A percentile compares a stretch with the other conserved stretches of the same genome.
Evolutionary conservation across 2,888 invertebrate species (phyloP).

Genomic region (Cephus runcator): DNA sequence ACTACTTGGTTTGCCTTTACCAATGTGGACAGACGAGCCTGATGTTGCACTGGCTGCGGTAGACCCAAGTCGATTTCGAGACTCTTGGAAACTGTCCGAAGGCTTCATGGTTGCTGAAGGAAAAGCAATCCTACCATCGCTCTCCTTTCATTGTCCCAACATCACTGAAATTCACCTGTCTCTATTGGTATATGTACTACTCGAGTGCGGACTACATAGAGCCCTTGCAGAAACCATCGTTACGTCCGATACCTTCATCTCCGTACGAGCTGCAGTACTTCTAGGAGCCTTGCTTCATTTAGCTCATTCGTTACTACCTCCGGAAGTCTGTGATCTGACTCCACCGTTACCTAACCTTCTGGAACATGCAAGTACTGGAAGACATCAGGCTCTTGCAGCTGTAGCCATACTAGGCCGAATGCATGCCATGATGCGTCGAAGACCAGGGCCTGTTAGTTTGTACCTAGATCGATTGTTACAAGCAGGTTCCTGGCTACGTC

Average conservation of each 20-base stretch:
- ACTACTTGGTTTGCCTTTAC: constrained; percentile 86
- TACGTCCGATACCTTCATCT: constrained; percentile 88
- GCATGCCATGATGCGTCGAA: constrained; percentile 82
- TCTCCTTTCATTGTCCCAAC: constrained; percentile 87
- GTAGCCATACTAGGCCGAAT: constrained; percentile 83
- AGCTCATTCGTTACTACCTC: constrained; percentile 85
- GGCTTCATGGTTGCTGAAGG: constrained; percentile 97
- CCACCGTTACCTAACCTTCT: constrained; percentile 87
- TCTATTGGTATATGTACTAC: constrained; percentile 86
- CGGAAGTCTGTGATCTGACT: constrained; percentile 85
- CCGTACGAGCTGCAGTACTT: constrained; percentile 90
- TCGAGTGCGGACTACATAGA: constrained; percentile 87
- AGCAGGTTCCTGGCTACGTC: constrained; percentile 56
- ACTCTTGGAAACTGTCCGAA: constrained; percentile 89
- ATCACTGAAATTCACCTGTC: constrained; percentile 92
- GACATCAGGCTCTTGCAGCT: constrained; percentile 84
- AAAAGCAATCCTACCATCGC: constrained; percentile 83
- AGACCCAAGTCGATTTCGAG: constrained; percentile 77
- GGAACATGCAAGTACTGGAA: constrained; percentile 81
- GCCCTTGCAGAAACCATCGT: constrained; percentile 93
- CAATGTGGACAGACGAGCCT: constrained; percentile 94
- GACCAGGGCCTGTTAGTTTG: constrained; percentile 84
- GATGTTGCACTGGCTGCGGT: constrained; percentile 88
- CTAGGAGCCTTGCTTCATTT: constrained; percentile 89
- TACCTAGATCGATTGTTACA: constrained; percentile 83